Base-by-base conservation (phyloP, 1,140 invertebrate genomes). In the Anadara kagoshimensis region DNA sequence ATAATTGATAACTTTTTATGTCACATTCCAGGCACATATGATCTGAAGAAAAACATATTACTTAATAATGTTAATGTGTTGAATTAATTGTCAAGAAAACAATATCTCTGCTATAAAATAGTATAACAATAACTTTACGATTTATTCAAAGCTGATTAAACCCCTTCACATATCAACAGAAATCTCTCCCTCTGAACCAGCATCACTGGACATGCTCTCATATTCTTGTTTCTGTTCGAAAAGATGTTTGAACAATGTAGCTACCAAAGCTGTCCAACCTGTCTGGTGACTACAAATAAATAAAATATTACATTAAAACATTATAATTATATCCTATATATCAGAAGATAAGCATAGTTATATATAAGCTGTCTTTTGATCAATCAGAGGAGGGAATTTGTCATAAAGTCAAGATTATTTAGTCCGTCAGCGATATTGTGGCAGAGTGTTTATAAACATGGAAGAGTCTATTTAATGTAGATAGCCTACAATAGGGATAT, bases 181-280 rank as follows among this genome's bases (percentile, higher is more conserved):
- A 3, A 36, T 36, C n/a, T 63, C 69, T 47, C 53, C 59, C 4
- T 58, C 51, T 12, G 51, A 62, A 43, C 58, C 62, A 20, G 29
- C n/a, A 45, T 70, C 68, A 41, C 59, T 64, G 29, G 29, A 36
- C 12, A 45, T 47, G 24, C 22, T 54, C 2, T 47, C 43, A 16
- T 49, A 8, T 10, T 58, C 22, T 36, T 59, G 56, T 22, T 77
- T 57, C n/a, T 74, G 76, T 51, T 57, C 58, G 14, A 62, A 83
- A 36, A 36, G 29, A 7, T 36, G 29, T 80, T 80, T 79, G 41
- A 86, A 76, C 47, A 84, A 82, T 49, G 85, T 86, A 3, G 83
- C 81, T n/a, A 87, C 76, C 22, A 89, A 75, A 2, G 87, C 83
- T 51, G 87, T 88, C 88, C 88, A 89, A 1, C 88, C 88, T 12